These are phyloP conservation scores for Dyspetes luteomarginatus DNA, from an alignment of 2,888 invertebrate species.

Conservation along the genomic window DNA sequence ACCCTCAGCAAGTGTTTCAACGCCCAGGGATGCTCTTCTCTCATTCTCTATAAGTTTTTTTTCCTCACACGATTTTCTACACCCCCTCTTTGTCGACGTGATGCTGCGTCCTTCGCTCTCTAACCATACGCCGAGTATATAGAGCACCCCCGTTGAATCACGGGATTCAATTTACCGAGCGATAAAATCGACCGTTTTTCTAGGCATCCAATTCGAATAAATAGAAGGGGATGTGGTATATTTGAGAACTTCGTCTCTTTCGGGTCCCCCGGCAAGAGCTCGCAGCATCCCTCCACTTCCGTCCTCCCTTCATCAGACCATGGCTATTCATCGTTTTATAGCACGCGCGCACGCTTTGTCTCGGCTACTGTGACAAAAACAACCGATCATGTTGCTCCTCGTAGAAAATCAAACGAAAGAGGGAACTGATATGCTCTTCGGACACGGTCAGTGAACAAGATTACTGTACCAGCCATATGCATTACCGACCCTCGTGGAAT, in stretches of 20 bases:
- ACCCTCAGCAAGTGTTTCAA: constrained; percentile 31
- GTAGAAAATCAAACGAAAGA: too few species aligned
- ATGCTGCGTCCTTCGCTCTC: constrained; percentile 26
- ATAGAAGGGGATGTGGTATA: constrained; percentile 62
- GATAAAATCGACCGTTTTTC: constrained; percentile 78
- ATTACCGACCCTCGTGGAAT: too few species aligned
- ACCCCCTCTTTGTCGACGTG: constrained; percentile 10
- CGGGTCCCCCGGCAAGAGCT: constrained; percentile 37
- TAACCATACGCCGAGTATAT: background rate
- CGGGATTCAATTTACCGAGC: constrained; percentile 77
- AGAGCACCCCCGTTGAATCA: constrained; percentile 68
- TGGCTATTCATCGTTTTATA: too few species aligned
- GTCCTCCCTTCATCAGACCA: constrained; percentile 20
- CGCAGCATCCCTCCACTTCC: constrained; percentile 16
- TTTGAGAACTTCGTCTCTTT: constrained; percentile 11
- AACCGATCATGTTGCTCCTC: constrained; percentile 7
- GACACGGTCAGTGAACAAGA: background rate
- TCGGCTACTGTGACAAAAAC: constrained; percentile 30
- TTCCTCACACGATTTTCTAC: constrained; percentile 45
- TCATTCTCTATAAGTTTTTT: constrained; percentile 33
- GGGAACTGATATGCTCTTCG: too few species aligned
- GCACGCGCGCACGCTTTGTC: constrained; percentile 8
- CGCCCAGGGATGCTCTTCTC: constrained; percentile 29
- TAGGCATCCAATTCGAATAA: constrained; percentile 72
- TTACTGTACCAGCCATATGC: too few species aligned